These are phyloP conservation scores for Calycopis cecrops DNA, from an alignment of 1,140 invertebrate genomes.

Conservation along the genomic window DNA sequence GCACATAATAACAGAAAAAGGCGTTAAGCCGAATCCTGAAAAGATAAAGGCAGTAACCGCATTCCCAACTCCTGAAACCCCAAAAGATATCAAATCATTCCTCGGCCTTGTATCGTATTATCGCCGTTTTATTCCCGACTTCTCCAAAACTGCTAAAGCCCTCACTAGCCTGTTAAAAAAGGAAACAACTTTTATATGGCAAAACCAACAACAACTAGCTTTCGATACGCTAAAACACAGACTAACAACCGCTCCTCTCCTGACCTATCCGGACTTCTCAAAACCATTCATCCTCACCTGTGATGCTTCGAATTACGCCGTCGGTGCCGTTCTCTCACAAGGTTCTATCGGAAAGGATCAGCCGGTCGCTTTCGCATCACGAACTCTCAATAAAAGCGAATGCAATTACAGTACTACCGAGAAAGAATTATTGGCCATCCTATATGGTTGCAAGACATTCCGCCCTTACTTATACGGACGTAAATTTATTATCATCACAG, in stretches of 20 bases:
- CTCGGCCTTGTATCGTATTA: conserved; percentile 1
- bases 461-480: background rate
- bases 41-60: no score
- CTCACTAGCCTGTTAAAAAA: conserved; percentile 26
- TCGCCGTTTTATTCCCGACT: conserved; percentile 3
- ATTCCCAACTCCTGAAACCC: no score
- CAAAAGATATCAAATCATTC: background rate
- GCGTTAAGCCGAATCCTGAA: no score
- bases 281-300: background rate
- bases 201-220: conserved; percentile 19
- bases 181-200: conserved; percentile 14
- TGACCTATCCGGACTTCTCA: background rate
- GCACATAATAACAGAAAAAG: no score
- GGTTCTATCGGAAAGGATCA: background rate
- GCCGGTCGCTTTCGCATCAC: background rate
- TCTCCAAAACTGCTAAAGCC: conserved; percentile 10
- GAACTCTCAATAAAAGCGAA: background rate
- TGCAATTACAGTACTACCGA: background rate
- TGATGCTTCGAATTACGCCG: conserved; percentile 4
- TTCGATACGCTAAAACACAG: conserved; percentile 16
- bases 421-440: background rate
- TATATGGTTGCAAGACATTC: background rate
- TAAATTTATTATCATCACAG: background rate
- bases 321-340: background rate
- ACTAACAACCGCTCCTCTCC: conserved; percentile 5